Evolutionary conservation across 2,888 invertebrate species (phyloP).

Genomic region (Platerodrilus igneus): DNA sequence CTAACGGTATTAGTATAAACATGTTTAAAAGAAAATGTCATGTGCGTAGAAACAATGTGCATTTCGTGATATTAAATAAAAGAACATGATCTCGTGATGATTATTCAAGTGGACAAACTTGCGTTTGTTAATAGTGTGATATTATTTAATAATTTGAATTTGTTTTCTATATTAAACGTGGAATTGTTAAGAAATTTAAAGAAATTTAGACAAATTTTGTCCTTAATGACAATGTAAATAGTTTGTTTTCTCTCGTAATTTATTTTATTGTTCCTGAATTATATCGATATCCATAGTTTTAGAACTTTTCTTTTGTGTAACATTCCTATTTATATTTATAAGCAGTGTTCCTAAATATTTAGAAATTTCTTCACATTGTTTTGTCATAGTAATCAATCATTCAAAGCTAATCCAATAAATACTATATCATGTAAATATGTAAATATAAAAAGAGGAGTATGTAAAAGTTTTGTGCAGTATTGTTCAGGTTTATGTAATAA

Average conservation of each 20-base stretch:
- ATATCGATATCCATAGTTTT: slow-evolving; percentile 30
- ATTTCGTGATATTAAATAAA: slow-evolving; percentile 23
- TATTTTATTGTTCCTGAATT: slow-evolving; percentile 48
- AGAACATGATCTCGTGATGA: slow-evolving; percentile 48
- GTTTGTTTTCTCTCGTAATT: slow-evolving; percentile 42
- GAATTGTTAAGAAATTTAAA: slow-evolving; percentile 42
- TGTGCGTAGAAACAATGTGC: slow-evolving; percentile 9
- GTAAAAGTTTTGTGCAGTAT: slow-evolving; percentile 37
- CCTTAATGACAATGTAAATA: slow-evolving; percentile 39
- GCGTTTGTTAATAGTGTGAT: slow-evolving; percentile 48
- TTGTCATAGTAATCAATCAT: neutral
- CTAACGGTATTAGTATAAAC: slow-evolving; percentile 55
- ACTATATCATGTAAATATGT: slow-evolving; percentile 28
- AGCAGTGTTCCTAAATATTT: slow-evolving; percentile 20
- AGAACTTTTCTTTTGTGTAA: slow-evolving; percentile 11
- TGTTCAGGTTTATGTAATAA: slow-evolving; percentile 25
- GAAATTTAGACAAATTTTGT: slow-evolving; percentile 28
- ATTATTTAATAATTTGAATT: slow-evolving; percentile 49
- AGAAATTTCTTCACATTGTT: slow-evolving; percentile 6
- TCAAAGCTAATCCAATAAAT: slow-evolving; percentile 7
- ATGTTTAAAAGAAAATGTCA: slow-evolving; percentile 37
- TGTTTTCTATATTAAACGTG: slow-evolving; percentile 39
- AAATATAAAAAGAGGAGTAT: slow-evolving; percentile 44
- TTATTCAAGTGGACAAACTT: slow-evolving; percentile 41
- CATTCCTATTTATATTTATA: slow-evolving; percentile 18